A percentile compares a stretch with the other conserved stretches of the same genome.
Evolutionary conservation across 2,888 invertebrate genomes (phyloP).

Genomic region (Patella depressa): DNA sequence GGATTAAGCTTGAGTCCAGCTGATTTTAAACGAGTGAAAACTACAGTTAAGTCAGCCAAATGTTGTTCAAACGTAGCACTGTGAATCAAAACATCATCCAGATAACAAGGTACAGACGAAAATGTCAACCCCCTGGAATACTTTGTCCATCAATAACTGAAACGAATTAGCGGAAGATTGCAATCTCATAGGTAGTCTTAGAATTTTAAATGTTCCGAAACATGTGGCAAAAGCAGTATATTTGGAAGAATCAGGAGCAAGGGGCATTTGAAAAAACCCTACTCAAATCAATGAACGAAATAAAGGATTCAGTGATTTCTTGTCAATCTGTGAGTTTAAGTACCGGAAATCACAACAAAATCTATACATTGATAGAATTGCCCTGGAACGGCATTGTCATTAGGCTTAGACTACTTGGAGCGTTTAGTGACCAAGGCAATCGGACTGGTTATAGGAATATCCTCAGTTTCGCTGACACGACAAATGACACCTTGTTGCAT

Average conservation of each 20-base stretch:
- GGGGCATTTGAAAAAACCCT: constrained; percentile 34
- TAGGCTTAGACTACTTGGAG: constrained; percentile 16
- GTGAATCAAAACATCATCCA: too few relatives aligned
- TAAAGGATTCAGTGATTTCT: not conserved
- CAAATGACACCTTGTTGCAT: constrained; percentile 26
- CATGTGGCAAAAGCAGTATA: constrained; percentile 35
- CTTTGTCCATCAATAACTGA: constrained; percentile 38
- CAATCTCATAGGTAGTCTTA: constrained; percentile 36
- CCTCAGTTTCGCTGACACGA: constrained; percentile 23
- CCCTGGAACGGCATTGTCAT: too few relatives aligned
- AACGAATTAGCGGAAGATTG: constrained; percentile 30
- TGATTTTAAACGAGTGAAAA: too few relatives aligned
- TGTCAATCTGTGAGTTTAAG: too few relatives aligned
- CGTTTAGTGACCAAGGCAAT: constrained; percentile 28
- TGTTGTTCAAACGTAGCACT: too few relatives aligned
- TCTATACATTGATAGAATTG: too few relatives aligned
- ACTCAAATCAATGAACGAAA: constrained; percentile 37
- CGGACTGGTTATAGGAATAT: constrained; percentile 27
- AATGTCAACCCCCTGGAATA: constrained; percentile 30
- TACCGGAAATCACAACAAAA: too few relatives aligned
- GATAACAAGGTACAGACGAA: not conserved
- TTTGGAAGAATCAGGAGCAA: constrained; percentile 11
- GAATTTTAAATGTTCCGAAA: constrained; percentile 34
- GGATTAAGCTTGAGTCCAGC: constrained; percentile 23
- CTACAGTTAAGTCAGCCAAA: too few relatives aligned